Evolutionary conservation across 2,888 invertebrate species (phyloP), one percentile per base, ranked within the genome.

Genomic region (Chrysolina oricalcia): DNA sequence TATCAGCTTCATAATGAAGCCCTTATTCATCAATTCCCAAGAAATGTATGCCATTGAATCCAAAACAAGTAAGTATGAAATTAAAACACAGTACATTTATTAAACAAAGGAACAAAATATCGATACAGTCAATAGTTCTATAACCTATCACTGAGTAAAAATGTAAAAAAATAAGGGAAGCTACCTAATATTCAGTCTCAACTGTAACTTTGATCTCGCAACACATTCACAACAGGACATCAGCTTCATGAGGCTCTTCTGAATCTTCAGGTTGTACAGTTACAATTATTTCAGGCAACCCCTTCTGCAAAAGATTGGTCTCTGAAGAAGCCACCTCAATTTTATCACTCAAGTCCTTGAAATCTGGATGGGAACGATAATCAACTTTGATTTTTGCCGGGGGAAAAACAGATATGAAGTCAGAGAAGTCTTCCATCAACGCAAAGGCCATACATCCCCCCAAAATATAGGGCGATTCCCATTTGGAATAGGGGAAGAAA

Each of bases 251-350:
- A 1, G 81, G 74, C 63, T 82, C 82, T 63, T 82, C 81, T 13
- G 70, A 68, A 48, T 62, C 67, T 35, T 81, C 80, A 65, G 69
- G 65, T 56, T 81, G 79, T 70, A 78, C 79, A 2, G 83, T 83
- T 27, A 84, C 75, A 27, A 84, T 77, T 56, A 84, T 84, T 64
- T 76, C 80, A 9, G 84, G 83, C 72, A 82, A 73, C 8, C 73
- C 78, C 6, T 62, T 81, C 10, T 75, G 79, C n/a, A 65, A 75
- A 0, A 66, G 71, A n/a, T 82, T 80, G 35, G 77, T 79, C 70
- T 83, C 82, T 27, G 63, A 53, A 63, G 75, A 68, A 9, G 83
- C 83, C 15, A 70, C 66, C 59, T 80, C 74, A 2, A 83, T 80
- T 59, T 80, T 79, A n/a, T 70, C 73, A 9, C 56, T 63, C 50